Percentiles rank a stretch among this genome's conserved stretches.
Conservation (phyloP, 2,113 vertebrate genomes). For the Neotoma lepida region DNA sequence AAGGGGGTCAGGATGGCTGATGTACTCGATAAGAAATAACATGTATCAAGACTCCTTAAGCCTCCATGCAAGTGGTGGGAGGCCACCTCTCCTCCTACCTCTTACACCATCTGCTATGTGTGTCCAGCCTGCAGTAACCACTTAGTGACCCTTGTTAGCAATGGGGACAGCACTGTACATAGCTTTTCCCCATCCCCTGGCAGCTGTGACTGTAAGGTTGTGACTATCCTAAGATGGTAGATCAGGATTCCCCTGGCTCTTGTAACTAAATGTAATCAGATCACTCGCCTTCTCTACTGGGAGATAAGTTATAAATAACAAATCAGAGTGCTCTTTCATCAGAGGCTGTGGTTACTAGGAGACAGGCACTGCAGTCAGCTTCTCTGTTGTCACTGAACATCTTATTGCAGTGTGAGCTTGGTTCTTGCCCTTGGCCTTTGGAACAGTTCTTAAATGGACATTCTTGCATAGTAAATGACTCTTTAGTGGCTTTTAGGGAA, state of each 20-base stretch:
- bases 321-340: conserved; percentile 59
- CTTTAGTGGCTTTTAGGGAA: background rate
- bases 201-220: conserved; percentile 9
- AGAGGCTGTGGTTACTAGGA: conserved; percentile 74
- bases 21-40: background rate
- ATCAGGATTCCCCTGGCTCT: conserved; percentile 61
- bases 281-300: conserved; percentile 46
- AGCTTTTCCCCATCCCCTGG: background rate
- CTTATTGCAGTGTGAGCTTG: background rate
- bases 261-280: conserved; percentile 72
- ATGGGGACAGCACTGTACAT: background rate
- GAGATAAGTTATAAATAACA: conserved; percentile 76
- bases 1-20: background rate
- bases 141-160: conserved; percentile 43
- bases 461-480: background rate
- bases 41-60: background rate
- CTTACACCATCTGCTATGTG: conserved; percentile 9
- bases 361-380: conserved; percentile 16
- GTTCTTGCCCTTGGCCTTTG: conserved; percentile 25
- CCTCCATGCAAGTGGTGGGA: background rate
- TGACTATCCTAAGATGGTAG: conserved; percentile 7
- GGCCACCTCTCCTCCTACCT: background rate
- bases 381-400: conserved; percentile 10
- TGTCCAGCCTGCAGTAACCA: background rate
- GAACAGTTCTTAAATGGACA: background rate